Conservation (phyloP, 2,113 vertebrate genomes). For the Dromas ardeola region DNA sequence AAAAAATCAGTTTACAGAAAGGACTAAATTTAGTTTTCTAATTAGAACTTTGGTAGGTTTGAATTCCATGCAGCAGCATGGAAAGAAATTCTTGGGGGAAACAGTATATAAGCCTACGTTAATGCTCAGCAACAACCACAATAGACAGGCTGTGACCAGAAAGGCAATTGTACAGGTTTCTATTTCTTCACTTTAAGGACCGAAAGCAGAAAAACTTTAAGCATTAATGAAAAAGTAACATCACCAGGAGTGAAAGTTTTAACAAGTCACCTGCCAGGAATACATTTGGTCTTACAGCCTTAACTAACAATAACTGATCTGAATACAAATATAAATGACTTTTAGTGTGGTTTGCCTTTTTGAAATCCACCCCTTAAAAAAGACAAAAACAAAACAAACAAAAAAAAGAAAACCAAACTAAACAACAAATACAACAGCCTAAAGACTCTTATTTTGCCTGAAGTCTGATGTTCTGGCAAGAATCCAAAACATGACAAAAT, state of each 20-base stretch:
- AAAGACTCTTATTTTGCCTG: not conserved
- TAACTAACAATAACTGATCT: not conserved
- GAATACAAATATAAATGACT: not conserved
- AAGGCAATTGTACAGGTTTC: not conserved
- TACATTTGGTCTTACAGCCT: not conserved
- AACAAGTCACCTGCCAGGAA: not conserved
- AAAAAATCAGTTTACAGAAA: not conserved
- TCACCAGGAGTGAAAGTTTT: not conserved
- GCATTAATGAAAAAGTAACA: not conserved
- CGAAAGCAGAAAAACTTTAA: not conserved
- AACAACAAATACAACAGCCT: not conserved
- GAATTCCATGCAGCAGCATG: not conserved
- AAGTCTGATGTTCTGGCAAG: not conserved
- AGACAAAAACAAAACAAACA: not conserved
- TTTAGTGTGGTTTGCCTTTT: not conserved
- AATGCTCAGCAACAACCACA: not conserved
- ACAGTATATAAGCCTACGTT: not conserved
- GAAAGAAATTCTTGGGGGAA: not conserved
- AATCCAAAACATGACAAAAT: not conserved
- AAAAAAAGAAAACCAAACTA: not conserved
- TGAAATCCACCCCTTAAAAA: not conserved
- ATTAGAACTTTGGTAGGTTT: conserved; percentile 1
- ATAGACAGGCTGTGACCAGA: not conserved
- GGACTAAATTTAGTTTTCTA: not conserved
- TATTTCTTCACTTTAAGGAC: not conserved